Base-by-base conservation (phyloP, 2,888 invertebrate genomes). In the Xylota segnis region DNA sequence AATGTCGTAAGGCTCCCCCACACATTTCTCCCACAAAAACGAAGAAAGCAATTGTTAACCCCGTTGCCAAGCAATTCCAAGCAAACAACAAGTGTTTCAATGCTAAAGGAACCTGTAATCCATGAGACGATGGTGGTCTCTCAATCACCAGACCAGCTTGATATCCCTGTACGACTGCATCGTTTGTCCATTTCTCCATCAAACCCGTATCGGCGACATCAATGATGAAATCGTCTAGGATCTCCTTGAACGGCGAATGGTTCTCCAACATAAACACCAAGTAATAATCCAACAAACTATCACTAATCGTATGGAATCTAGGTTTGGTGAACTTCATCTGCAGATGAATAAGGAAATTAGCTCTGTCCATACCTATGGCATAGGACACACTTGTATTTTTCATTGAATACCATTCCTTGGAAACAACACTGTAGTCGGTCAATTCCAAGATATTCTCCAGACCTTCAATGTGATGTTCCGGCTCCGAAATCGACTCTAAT, bases 231-330 rank as follows among this genome's bases (percentile, higher is more conserved):
- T 2, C 12, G n/a, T 43, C 34, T 0, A 83, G 9, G n/a, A 72
- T 77, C 2, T 77, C 66, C 1, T 29, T 23, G 10, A 77, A 83
- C n/a, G 77, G 83, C 4, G 83, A 83, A 66, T 77, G 43, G 2
- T 0, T 9, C 5, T 9, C 4, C 18, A 77, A 0, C 0, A 54
- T 0, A 7, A 32, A 83, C 23, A 59, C 77, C 10, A 66, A 2
- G 12, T 32, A 16, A 14, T 7, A 77, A 2, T 58, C 37, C 7
- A 45, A 29, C n/a, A 83, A 29, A 10, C 45, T 59, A 4, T 83
- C 66, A 0, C 6, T 23, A 9, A 43, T 66, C 0, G 6, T 45
- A 9, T 45, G 66, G 32, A 77, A 83, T 12, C 18, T 6, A 0
- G 71, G 72, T 45, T 59, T 61, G 1, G 14, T 18, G 6, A 34